phyloP scores from a whole-genome alignment of 2,113 vertebrate species.

The Xenopus laevis region DNA sequence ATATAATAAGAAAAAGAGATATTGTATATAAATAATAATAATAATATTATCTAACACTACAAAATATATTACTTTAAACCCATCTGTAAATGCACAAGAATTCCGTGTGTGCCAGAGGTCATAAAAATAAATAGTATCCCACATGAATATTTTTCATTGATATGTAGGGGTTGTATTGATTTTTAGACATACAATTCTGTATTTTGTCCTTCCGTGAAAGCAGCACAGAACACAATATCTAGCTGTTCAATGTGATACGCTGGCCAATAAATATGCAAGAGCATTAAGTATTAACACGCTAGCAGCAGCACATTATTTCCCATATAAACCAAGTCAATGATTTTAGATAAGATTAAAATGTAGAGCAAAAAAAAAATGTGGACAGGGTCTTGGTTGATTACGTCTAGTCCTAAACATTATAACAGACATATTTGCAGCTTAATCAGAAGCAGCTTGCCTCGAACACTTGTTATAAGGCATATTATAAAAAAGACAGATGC shows the following conservation, averaged over 20 bases:
- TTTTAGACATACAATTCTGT: neutral
- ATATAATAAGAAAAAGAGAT: no score
- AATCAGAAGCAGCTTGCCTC: conserved; percentile 28
- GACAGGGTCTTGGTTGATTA: conserved; percentile 14
- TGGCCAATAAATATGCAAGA: neutral
- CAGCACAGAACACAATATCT: neutral
- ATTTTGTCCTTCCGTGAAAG: neutral
- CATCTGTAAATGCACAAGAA: no score
- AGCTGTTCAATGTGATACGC: neutral
- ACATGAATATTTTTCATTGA: no score
- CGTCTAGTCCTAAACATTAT: conserved; percentile 24
- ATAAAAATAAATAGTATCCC: no score
- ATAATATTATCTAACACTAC: no score
- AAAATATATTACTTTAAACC: no score
- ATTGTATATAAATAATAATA: no score
- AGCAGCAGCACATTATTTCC: conserved; percentile 11
- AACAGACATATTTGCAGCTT: conserved; percentile 38
- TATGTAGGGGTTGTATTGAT: neutral
- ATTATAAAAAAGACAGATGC: conserved; percentile 40
- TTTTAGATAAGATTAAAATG: conserved; percentile 40
- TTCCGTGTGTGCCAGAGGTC: no score
- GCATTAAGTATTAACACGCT: conserved; percentile 15
- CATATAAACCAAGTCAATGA: conserved; percentile 10
- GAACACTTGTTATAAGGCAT: conserved; percentile 31
- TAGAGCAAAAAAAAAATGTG: conserved; percentile 19